Conservation (phyloP, 2,888 invertebrate genomes). For the Hecatera dysodea region DNA sequence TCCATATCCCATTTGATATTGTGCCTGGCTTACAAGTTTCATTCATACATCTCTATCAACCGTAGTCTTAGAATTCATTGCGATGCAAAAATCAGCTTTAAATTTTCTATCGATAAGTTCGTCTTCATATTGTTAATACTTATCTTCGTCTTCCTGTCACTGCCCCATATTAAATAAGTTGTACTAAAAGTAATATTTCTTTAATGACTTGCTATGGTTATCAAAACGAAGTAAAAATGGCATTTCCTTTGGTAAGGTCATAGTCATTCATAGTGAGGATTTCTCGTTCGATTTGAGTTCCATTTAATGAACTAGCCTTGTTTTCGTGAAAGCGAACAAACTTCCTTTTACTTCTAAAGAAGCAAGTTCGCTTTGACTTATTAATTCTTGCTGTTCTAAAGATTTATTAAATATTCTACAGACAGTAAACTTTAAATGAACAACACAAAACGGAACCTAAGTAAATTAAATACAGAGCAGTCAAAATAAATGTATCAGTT, state of each 20-base stretch:
- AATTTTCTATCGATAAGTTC: too few species aligned
- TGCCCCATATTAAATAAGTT: not conserved
- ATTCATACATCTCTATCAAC: not conserved
- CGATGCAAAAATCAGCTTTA: not conserved
- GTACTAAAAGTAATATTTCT: not conserved
- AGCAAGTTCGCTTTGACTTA: conserved; percentile 29
- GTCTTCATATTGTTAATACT: too few species aligned
- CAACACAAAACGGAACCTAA: too few species aligned
- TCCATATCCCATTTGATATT: not conserved
- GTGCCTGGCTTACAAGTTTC: not conserved
- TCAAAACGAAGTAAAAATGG: not conserved
- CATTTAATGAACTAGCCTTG: conserved; percentile 14
- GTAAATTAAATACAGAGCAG: too few species aligned
- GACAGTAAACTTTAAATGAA: not conserved
- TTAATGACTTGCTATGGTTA: not conserved
- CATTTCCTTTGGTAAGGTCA: not conserved
- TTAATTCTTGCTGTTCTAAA: not conserved
- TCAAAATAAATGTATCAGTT: too few species aligned
- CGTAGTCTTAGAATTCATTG: not conserved
- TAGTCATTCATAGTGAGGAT: not conserved
- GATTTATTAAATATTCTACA: not conserved
- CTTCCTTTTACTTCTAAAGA: conserved; percentile 12
- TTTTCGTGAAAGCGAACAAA: conserved; percentile 18
- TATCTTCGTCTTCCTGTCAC: not conserved
- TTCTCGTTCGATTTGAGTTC: conserved; percentile 10